These are phyloP conservation scores for Myripristis murdjan DNA, from an alignment of 2,797 vertebrate genomes.

Conservation along the genomic window DNA sequence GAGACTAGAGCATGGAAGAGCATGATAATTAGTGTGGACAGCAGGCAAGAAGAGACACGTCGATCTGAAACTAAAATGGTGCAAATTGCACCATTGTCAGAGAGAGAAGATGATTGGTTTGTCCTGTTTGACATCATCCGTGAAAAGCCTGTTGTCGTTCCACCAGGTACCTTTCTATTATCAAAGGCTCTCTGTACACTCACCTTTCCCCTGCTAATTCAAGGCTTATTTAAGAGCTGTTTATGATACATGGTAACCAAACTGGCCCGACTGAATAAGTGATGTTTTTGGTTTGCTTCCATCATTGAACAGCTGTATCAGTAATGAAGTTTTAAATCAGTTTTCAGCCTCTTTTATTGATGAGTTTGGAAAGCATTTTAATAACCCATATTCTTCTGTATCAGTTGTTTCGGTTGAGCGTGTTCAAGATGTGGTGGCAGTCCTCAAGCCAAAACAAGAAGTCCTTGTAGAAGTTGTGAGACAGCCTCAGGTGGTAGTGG, in stretches of 20 bases:
- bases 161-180: constrained; percentile 65
- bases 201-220: neutral
- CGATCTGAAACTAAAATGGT: constrained; percentile 52
- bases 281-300: neutral
- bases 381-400: constrained; percentile 35
- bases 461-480: constrained; percentile 33
- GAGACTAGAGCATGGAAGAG: constrained; percentile 60
- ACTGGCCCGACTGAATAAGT: neutral
- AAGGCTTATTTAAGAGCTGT: neutral
- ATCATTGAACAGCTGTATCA: neutral
- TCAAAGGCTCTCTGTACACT: neutral
- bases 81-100: constrained; percentile 25
- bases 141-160: constrained; percentile 44
- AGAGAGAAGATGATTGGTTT: constrained; percentile 73
- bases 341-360: neutral
- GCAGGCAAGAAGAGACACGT: constrained; percentile 52
- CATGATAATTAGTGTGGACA: constrained; percentile 65
- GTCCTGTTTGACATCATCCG: constrained; percentile 45
- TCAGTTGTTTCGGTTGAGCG: constrained; percentile 53
- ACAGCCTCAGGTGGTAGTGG: constrained; percentile 28
- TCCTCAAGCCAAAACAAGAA: constrained; percentile 41
- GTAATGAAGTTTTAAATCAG: neutral
- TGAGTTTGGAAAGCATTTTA: neutral
- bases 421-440: constrained; percentile 24
- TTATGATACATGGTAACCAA: neutral